Percentiles rank a stretch among this genome's conserved stretches.
Conservation (phyloP, 2,113 vertebrate species). For the Excalfactoria chinensis region DNA sequence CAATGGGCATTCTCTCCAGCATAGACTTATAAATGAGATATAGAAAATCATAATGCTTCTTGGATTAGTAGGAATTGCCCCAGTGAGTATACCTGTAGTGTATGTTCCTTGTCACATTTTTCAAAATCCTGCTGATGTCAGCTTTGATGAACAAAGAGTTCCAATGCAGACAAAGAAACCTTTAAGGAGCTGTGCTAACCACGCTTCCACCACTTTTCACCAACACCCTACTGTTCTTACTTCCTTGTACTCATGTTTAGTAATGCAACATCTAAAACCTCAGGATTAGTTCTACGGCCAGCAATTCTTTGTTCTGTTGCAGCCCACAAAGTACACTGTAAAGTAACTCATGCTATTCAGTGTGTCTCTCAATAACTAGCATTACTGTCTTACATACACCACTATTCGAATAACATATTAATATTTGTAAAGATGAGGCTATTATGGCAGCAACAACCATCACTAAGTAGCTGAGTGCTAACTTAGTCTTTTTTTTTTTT, state of each 20-base stretch:
- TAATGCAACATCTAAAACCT: neutral
- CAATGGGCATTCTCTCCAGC: neutral
- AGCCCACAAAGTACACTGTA: neutral
- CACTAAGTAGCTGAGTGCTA: neutral
- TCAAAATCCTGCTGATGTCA: neutral
- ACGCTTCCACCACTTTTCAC: neutral
- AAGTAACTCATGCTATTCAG: neutral
- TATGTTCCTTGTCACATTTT: neutral
- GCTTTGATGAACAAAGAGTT: neutral
- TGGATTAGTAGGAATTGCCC: neutral
- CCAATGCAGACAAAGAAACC: neutral
- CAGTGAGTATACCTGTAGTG: accelerated
- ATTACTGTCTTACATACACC: neutral
- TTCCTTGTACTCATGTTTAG: neutral
- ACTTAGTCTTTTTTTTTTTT: neutral
- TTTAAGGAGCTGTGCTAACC: neutral
- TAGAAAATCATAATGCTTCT: neutral
- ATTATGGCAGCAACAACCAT: neutral
- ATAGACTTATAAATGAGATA: neutral
- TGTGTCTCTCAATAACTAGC: neutral
- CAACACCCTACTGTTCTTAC: neutral
- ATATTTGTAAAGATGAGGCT: neutral
- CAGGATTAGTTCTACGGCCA: neutral
- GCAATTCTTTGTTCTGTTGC: neutral
- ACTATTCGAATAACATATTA: neutral